phyloP scores from a whole-genome alignment of 2,113 vertebrate species.

The Lamprologus speciosus region DNA sequence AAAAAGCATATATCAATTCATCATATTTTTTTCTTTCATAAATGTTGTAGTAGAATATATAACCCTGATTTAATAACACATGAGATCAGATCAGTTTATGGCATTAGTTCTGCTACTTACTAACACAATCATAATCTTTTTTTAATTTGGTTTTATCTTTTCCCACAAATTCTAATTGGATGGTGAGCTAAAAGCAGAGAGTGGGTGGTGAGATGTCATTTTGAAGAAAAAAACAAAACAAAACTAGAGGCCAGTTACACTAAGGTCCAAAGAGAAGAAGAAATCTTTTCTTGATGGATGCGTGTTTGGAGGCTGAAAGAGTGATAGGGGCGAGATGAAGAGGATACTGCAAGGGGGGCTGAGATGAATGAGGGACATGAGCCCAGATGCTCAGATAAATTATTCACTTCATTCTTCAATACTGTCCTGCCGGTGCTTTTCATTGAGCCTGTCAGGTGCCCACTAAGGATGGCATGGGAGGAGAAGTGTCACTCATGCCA shows the following conservation, averaged over 20 bases:
- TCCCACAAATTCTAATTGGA: background rate
- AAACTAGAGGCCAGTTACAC: background rate
- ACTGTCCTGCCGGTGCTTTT: constrained; percentile 29
- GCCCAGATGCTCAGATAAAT: constrained; percentile 66
- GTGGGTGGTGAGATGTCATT: background rate
- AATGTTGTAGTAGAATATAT: background rate
- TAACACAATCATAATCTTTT: background rate
- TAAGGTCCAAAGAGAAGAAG: background rate
- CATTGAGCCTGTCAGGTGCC: constrained; percentile 39
- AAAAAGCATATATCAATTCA: background rate
- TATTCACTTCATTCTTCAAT: constrained; percentile 59
- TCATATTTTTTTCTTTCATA: background rate
- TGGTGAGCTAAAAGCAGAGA: background rate
- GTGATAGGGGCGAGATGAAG: background rate
- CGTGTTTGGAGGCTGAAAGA: background rate
- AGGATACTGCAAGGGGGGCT: background rate
- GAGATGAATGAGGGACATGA: constrained; percentile 38
- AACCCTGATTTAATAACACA: background rate
- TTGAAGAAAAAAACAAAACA: background rate
- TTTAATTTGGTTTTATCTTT: background rate
- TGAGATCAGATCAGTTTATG: background rate
- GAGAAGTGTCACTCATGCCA: background rate
- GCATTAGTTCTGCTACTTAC: background rate
- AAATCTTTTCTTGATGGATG: background rate
- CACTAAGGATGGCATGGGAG: background rate